Evolutionary conservation across 2,888 invertebrate species (phyloP).

Genomic region (Ochropacha duplaris): DNA sequence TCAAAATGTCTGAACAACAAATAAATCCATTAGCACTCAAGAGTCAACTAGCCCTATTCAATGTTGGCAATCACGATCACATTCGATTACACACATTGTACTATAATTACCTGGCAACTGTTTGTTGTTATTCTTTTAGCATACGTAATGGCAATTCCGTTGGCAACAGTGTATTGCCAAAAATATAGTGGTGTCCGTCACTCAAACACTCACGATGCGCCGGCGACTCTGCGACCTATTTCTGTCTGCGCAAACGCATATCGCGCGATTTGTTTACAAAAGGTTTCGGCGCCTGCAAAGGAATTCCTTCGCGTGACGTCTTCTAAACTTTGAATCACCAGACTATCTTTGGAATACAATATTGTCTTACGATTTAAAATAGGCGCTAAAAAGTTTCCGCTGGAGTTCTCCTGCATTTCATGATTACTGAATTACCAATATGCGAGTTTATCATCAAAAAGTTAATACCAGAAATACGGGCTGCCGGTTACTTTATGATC

Average conservation of each 20-base stretch:
- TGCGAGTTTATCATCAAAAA: not conserved
- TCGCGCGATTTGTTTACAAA: slow-evolving; percentile 56
- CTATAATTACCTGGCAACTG: not conserved
- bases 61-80: not conserved
- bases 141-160: slow-evolving; percentile 18
- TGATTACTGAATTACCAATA: too few species aligned
- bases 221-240: slow-evolving; percentile 42
- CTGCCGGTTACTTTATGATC: not conserved
- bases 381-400: not conserved
- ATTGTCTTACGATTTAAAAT: not conserved
- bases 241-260: slow-evolving; percentile 24
- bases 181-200: slow-evolving; percentile 45
- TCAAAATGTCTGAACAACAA: not conserved
- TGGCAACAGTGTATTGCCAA: slow-evolving; percentile 51
- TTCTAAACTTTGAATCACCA: slow-evolving; percentile 4
- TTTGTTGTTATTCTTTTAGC: slow-evolving; percentile 10
- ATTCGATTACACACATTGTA: not conserved
- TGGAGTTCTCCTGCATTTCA: too few species aligned
- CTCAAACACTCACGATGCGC: slow-evolving; percentile 28
- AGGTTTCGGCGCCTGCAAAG: slow-evolving; percentile 36
- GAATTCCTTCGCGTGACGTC: slow-evolving; percentile 26
- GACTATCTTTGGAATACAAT: not conserved
- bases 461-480: not conserved
- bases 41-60: not conserved
- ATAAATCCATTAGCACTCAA: not conserved